Base-by-base conservation (phyloP, 2,113 vertebrate genomes). In the Cyanistes caeruleus region DNA sequence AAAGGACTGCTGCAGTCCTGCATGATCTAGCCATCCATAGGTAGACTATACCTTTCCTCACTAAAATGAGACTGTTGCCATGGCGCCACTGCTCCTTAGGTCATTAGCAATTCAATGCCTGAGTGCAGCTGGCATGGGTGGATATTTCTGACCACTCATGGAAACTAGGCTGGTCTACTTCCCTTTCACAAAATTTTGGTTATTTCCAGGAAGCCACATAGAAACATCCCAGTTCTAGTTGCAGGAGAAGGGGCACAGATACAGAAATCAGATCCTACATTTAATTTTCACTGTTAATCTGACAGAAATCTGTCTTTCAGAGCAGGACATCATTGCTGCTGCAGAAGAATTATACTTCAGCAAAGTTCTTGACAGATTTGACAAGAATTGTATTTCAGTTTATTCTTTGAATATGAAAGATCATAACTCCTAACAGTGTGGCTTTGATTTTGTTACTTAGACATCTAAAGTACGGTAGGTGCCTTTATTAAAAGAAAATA, bases 401-500 rank as follows among this genome's bases (percentile, higher is more conserved):
- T 89, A 41, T 37, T 89, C 77, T 96, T 84, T 94, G 30, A 91
- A 74, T 95, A 82, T 65, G 30, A 52, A 96, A 83, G n/a, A 62
- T 59, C 63, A 53, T 73, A 73, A 67, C 52, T 62, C 69, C 33
- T 91, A 73, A 89, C 10, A n/a, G 14, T 63, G 19, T 55, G 4
- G 27, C 43, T 79, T 95, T 84, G 55, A 31, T 87, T 84, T 84
- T 95, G 56, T 95, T 93, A 94, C 22, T 2, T 72, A 51, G n/a
- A 90, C 44, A 76, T 83, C 81, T 72, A 24, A 85, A 75, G 22
- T 83, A 77, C 20, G 51, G 46, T 76, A 95, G 48, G 37, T 52
- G 30, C 59, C 48, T 90, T 90, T 44, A 79, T 89, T 96, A 95
- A 78, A 91, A 95, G 58, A 53, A 95, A 84, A 90, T 96, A 95